Evolutionary conservation across 2,888 invertebrate genomes (phyloP).

Genomic region (Watsonalla cultraria): DNA sequence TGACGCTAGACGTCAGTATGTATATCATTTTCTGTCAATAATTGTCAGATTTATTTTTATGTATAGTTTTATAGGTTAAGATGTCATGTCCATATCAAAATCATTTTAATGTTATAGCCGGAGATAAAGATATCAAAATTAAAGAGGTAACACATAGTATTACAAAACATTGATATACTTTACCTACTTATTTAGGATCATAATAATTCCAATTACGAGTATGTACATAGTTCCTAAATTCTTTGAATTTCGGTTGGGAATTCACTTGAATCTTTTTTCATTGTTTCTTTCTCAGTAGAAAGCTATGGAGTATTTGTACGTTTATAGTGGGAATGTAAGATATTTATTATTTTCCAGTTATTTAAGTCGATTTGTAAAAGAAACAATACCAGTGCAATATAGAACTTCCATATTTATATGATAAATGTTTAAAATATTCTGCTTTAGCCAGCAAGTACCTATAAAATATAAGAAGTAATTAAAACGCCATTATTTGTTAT

Average conservation of each 20-base stretch:
- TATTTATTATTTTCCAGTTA: conserved; percentile 8
- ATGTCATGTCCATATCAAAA: conserved; percentile 76
- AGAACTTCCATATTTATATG: no score
- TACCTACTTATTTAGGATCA: conserved; percentile 6
- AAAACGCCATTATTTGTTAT: no score
- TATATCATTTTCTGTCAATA: not conserved
- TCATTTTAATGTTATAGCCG: conserved; percentile 51
- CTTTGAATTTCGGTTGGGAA: not conserved
- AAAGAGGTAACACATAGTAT: conserved; percentile 39
- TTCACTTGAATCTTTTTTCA: not conserved
- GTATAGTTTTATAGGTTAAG: conserved; percentile 43
- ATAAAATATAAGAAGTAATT: not conserved
- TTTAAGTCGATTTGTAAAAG: conserved; percentile 2
- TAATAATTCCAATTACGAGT: conserved; percentile 4
- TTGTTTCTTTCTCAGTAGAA: conserved; percentile 33
- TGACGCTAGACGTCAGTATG: no score
- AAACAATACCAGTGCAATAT: no score
- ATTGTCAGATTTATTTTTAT: conserved; percentile 8
- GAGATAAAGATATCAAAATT: conserved; percentile 35
- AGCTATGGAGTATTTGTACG: conserved; percentile 27
- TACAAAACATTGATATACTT: not conserved
- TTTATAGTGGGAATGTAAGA: conserved; percentile 19
- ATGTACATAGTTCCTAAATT: not conserved
- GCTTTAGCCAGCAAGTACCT: not conserved
- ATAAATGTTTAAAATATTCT: no score